Conservation (phyloP, 2,797 vertebrate species). For the Chiloscyllium punctatum region DNA sequence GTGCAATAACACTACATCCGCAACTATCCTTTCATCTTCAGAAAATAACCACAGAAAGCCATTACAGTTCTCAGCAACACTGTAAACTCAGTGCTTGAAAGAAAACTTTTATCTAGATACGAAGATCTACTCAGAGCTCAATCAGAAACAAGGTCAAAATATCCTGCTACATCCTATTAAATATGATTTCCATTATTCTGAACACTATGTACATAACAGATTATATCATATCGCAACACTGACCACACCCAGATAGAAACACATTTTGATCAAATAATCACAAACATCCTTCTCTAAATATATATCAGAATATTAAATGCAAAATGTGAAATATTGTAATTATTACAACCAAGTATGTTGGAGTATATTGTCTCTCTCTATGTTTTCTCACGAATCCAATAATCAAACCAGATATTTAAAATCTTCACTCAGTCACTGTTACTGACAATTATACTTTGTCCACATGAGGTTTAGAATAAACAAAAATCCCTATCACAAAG, state of each 20-base stretch:
- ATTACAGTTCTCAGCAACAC: not conserved
- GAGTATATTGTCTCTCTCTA: too few relatives aligned
- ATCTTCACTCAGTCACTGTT: too few relatives aligned
- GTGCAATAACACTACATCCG: not conserved
- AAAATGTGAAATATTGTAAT: not conserved
- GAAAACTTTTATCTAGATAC: not conserved
- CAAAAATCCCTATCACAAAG: too few relatives aligned
- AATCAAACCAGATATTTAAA: too few relatives aligned
- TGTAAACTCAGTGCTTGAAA: not conserved
- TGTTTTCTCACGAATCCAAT: too few relatives aligned
- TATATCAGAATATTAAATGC: not conserved
- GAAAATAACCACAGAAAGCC: not conserved
- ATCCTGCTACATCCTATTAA: not conserved
- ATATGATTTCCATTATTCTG: not conserved
- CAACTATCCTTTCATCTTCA: not conserved
- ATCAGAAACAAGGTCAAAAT: not conserved
- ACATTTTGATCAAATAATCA: not conserved
- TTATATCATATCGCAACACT: not conserved
- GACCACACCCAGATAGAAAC: not conserved
- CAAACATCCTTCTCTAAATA: not conserved
- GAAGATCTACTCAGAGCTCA: not conserved
- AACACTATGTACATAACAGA: not conserved
- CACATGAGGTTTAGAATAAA: too few relatives aligned
- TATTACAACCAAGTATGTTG: too few relatives aligned
- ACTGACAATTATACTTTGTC: too few relatives aligned